These are phyloP conservation scores for Tipula unca DNA, from an alignment of 2,888 invertebrate genomes.

Conservation along the genomic window DNA sequence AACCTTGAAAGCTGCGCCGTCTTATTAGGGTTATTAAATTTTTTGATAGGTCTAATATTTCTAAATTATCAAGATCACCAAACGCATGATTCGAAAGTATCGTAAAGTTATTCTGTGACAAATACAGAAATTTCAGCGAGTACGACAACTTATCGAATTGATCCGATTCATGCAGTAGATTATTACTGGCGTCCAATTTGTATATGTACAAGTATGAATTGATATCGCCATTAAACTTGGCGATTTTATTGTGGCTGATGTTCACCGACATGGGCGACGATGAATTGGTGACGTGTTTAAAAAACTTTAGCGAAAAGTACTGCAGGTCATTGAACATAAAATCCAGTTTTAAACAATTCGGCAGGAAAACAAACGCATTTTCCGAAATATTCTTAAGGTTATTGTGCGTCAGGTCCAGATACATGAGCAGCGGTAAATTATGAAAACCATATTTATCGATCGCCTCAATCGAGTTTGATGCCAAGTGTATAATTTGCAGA, in stretches of 20 bases:
- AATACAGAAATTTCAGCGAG: constrained; percentile 57
- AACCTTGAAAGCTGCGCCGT: constrained; percentile 66
- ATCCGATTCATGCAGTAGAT: constrained; percentile 56
- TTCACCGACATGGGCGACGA: constrained; percentile 64
- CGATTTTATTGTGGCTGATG: constrained; percentile 57
- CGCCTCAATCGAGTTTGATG: constrained; percentile 65
- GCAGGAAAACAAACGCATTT: constrained; percentile 65
- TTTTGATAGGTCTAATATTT: constrained; percentile 62
- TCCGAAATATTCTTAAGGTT: constrained; percentile 62
- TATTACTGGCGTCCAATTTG: constrained; percentile 62
- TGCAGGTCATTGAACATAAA: constrained; percentile 70
- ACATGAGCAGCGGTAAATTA: constrained; percentile 68
- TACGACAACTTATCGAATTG: constrained; percentile 55
- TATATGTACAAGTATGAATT: constrained; percentile 50
- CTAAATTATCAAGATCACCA: constrained; percentile 58
- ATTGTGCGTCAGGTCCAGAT: constrained; percentile 78
- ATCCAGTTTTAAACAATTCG: constrained; percentile 67
- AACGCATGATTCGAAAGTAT: constrained; percentile 66
- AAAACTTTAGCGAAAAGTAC: constrained; percentile 56
- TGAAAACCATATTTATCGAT: constrained; percentile 65
- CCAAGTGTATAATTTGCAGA: constrained; percentile 68
- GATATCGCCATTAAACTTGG: constrained; percentile 37
- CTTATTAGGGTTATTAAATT: constrained; percentile 65
- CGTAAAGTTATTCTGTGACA: constrained; percentile 66
- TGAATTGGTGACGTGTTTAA: constrained; percentile 57